These are phyloP conservation scores for Anguilla pacifica DNA, from an alignment of 2,797 vertebrate species.

Conservation along the genomic window DNA sequence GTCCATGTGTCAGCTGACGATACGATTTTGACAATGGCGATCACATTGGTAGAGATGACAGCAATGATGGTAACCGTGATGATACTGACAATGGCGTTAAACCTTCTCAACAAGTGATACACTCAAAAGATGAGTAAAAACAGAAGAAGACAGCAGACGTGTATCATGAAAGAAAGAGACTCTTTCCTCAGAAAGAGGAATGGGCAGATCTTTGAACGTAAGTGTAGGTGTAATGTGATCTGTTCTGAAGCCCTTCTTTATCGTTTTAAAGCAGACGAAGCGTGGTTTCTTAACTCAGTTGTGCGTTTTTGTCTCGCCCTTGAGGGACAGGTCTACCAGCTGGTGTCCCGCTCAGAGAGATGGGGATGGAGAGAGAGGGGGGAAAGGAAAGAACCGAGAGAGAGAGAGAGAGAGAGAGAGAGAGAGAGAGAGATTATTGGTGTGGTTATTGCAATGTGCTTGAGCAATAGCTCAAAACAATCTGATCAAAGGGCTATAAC, in stretches of 20 bases:
- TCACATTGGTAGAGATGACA: background rate
- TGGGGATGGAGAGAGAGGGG: background rate
- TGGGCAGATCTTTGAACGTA: background rate
- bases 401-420: background rate
- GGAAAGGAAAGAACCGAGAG: background rate
- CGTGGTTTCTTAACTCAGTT: background rate
- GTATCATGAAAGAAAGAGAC: background rate
- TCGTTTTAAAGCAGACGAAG: background rate
- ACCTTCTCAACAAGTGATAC: background rate
- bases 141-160: background rate
- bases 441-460: background rate
- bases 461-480: conserved; percentile 16
- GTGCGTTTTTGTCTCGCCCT: background rate
- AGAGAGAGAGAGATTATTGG: background rate
- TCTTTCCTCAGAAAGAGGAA: background rate
- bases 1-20: background rate
- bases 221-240: background rate
- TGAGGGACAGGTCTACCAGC: conserved; percentile 1
- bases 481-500: conserved; percentile 2
- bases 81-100: background rate
- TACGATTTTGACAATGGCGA: background rate
- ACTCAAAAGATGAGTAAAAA: background rate
- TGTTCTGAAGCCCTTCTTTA: background rate
- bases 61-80: background rate
- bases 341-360: background rate